Evolutionary conservation across 2,888 invertebrate genomes (phyloP).

Genomic region (Cabera pusaria): DNA sequence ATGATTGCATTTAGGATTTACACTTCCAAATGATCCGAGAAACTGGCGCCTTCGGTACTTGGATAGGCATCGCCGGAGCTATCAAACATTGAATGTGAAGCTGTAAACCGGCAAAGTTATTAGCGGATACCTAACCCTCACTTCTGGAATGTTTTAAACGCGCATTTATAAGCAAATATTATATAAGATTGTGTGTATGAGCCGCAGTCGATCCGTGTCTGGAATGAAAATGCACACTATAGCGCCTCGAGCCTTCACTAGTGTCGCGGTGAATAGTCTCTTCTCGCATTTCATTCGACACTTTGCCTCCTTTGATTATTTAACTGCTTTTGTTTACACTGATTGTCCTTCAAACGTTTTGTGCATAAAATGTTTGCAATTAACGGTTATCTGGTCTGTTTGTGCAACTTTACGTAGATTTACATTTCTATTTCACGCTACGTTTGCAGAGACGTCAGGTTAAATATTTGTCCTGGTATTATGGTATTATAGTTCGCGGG

Average conservation of each 20-base stretch:
- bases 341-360: background rate
- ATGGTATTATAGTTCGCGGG: background rate
- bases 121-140: constrained; percentile 52
- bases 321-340: constrained; percentile 2
- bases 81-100: constrained; percentile 36
- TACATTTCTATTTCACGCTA: background rate
- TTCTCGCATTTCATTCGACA: constrained; percentile 17
- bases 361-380: constrained; percentile 2
- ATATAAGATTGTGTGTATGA: constrained; percentile 59
- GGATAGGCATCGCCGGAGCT: constrained; percentile 38
- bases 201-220: constrained; percentile 37
- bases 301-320: constrained; percentile 15
- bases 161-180: constrained; percentile 59
- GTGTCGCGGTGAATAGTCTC: constrained; percentile 31
- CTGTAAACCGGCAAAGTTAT: constrained; percentile 48
- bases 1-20: constrained; percentile 17
- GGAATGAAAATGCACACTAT: constrained; percentile 49
- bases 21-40: constrained; percentile 6
- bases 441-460: background rate
- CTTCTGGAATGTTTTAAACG: constrained; percentile 63
- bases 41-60: constrained; percentile 18
- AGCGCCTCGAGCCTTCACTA: constrained; percentile 32
- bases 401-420: constrained; percentile 2
- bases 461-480: constrained; percentile 1
- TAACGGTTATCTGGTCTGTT: background rate